A percentile compares a stretch with the other conserved stretches of the same genome.
Evolutionary conservation across 2,113 vertebrate species (phyloP).

Genomic region (Pollachius pollachius): DNA sequence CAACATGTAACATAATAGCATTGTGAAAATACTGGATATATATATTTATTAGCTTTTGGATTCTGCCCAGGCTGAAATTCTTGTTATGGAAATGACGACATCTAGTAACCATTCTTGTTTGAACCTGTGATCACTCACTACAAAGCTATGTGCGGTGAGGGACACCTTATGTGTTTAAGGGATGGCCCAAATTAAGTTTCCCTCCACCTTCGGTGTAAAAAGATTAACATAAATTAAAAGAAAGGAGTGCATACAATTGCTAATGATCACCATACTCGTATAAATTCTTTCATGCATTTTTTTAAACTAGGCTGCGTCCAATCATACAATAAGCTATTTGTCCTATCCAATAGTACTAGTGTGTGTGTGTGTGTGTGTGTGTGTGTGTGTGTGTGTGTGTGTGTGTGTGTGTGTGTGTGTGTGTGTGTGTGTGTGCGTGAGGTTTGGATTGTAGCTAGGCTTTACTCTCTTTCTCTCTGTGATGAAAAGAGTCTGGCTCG

Average conservation of each 20-base stretch:
- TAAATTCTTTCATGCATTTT: too few species aligned
- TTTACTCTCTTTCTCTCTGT: constrained; percentile 23
- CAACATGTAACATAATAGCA: too few species aligned
- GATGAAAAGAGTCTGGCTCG: constrained; percentile 34
- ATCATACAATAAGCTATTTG: too few species aligned
- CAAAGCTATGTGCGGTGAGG: constrained; percentile 41
- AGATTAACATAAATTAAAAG: too few species aligned
- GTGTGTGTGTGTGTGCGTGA: background rate
- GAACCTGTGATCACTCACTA: constrained; percentile 40
- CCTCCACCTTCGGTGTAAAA: background rate
- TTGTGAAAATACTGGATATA: too few species aligned
- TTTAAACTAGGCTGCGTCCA: too few species aligned
- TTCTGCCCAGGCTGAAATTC: constrained; percentile 23
- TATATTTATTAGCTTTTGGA: too few species aligned
- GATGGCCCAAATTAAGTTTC: constrained; percentile 23
- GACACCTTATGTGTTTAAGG: constrained; percentile 33
- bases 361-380: too few species aligned
- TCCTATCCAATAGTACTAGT: too few species aligned
- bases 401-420: constrained; percentile 1
- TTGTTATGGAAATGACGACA: constrained; percentile 31
- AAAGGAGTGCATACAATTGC: too few species aligned
- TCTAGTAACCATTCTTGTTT: background rate
- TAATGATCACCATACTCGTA: too few species aligned
- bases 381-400: too few species aligned
- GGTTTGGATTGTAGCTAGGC: constrained; percentile 41